Evolutionary conservation across 2,888 invertebrate genomes (phyloP).

Genomic region (Luperina testacea): DNA sequence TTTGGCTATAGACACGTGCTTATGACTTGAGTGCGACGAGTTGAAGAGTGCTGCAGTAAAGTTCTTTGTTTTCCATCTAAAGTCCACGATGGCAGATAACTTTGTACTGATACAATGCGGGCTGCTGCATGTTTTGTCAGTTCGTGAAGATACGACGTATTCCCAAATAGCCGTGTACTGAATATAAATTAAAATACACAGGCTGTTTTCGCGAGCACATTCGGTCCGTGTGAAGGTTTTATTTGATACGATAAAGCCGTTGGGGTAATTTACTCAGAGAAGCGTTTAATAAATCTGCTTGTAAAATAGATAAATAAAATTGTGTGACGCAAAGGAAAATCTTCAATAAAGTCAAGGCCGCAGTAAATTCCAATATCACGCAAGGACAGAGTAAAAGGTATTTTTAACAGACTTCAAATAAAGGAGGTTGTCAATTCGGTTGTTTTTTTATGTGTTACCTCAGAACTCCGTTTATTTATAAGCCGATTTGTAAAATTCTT

Average conservation of each 20-base stretch:
- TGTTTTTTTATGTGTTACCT: too few species aligned
- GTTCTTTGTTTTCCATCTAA: conserved; percentile 41
- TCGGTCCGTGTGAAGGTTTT: conserved; percentile 52
- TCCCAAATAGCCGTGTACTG: conserved; percentile 50
- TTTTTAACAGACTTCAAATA: too few species aligned
- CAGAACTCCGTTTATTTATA: too few species aligned
- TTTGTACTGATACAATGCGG: conserved; percentile 61
- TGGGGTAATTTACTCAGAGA: conserved; percentile 47
- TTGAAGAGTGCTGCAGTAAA: conserved; percentile 37
- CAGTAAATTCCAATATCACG: neutral
- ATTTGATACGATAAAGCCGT: conserved; percentile 56
- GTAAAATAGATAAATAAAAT: conserved; percentile 55
- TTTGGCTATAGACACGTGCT: conserved; percentile 12
- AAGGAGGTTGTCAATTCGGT: too few species aligned
- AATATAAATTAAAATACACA: conserved; percentile 58
- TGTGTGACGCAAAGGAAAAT: conserved; percentile 32
- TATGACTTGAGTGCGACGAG: conserved; percentile 35
- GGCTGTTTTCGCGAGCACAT: conserved; percentile 41
- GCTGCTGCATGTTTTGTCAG: conserved; percentile 57
- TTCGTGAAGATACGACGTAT: conserved; percentile 48
- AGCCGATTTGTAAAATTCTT: too few species aligned
- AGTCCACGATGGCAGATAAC: conserved; percentile 54
- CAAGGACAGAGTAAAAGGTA: neutral
- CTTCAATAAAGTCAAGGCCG: conserved; percentile 24
- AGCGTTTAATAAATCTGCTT: conserved; percentile 40